Evolutionary conservation across 1,140 invertebrate genomes (phyloP), one percentile per base, ranked within the genome.

Genomic region (Proales similis): DNA sequence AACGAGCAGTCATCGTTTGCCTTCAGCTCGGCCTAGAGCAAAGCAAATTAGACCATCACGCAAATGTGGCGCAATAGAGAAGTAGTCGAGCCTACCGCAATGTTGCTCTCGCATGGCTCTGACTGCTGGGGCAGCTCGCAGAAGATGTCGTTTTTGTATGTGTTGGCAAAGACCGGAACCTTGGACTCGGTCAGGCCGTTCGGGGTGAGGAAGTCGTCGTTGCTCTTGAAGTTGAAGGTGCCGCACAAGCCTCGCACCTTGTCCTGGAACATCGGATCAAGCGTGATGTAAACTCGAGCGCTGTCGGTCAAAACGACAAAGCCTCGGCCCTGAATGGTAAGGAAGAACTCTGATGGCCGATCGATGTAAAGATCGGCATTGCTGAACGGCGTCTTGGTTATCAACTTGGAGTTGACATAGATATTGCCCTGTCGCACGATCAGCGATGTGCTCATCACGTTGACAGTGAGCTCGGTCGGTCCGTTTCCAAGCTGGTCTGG

Each of bases 141-240:
- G 12, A 79, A 78, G 69, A 86, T 84, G 24, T 80, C 80, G 0
- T 84, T 85, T 71, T 86, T 88, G 88, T 88, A 91, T 67, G 88
- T 87, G 70, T 88, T 87, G 0, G 86, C 87, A 71, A 92, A 91
- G 0, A 83, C 79, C 6, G 82, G 76, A 0, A 82, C 77, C 0
- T 83, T 79, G 39, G 84, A 82, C 69, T 90, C 88, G 46, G 74
- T 67, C 69, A 90, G 87, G 14, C 85, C 84, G 69, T 89, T 84
- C 0, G 84, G 85, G 0, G 88, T 90, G 4, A 86, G 68, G 71
- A 91, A 90, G 71, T 93, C 89, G 70, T 91, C 87, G 67, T 85
- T 84, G 69, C 88, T 86, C 68, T 88, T 89, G 11, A 81, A 75
- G 62, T 86, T 87, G 69, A 88, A 91, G 0, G 87, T 90, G 17